phyloP scores from a whole-genome alignment of 2,113 vertebrate species.

The Nothoprocta perdicaria region DNA sequence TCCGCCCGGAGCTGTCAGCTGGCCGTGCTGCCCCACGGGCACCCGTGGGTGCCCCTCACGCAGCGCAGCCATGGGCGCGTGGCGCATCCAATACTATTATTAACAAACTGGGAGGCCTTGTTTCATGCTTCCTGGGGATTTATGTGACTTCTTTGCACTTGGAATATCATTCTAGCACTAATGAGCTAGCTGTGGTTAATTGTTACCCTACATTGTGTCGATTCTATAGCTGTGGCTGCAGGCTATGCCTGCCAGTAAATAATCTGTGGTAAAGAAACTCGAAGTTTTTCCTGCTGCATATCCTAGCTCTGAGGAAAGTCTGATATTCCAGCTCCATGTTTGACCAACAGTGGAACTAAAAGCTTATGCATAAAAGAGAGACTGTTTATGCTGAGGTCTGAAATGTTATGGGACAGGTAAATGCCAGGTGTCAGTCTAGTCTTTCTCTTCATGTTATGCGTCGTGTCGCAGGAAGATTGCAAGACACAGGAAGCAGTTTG shows the following conservation, averaged over 20 bases:
- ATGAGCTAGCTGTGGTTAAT: conserved; percentile 34
- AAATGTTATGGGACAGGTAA: background rate
- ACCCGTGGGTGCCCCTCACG: no score
- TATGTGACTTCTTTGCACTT: conserved; percentile 26
- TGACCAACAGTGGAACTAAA: background rate
- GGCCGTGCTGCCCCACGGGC: rapidly evolving
- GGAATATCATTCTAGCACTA: conserved; percentile 34
- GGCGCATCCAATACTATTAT: background rate
- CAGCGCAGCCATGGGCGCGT: no score
- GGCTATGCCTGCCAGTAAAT: conserved; percentile 6
- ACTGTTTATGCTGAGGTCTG: background rate
- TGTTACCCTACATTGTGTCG: conserved; percentile 26
- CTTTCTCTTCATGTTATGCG: rapidly evolving
- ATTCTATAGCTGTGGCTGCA: background rate
- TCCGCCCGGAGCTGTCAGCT: background rate
- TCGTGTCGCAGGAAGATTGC: background rate
- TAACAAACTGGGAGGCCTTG: conserved; percentile 1
- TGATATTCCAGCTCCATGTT: background rate
- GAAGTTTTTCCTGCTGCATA: background rate
- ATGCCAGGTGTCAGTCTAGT: background rate
- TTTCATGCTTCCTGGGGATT: conserved; percentile 31
- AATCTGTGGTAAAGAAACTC: background rate
- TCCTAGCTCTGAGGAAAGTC: background rate
- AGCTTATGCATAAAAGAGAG: background rate
- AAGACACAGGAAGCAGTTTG: conserved; percentile 32